A percentile compares a stretch with the other conserved stretches of the same genome.
phyloP scores from a whole-genome alignment of 1,140 invertebrate genomes.

The Radopholus similis region DNA sequence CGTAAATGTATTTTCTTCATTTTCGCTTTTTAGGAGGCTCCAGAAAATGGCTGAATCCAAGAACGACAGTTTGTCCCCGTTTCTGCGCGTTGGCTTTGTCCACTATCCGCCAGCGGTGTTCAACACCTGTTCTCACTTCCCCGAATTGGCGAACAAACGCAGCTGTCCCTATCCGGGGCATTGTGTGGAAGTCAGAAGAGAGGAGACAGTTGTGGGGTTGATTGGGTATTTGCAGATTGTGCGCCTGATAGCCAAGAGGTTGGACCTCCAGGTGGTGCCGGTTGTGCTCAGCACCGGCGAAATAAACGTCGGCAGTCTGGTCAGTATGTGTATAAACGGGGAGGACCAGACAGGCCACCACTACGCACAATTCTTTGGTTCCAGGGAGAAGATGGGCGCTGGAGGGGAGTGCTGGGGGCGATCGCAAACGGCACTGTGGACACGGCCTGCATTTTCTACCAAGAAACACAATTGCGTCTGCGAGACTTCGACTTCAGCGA shows the following conservation, averaged over 20 bases:
- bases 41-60: no score
- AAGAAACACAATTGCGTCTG: constrained; percentile 18
- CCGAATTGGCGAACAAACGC: not conserved
- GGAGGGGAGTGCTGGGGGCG: no score
- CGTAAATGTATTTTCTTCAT: no score
- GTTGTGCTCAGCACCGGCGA: constrained; percentile 19
- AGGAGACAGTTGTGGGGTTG: no score
- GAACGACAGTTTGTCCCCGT: no score
- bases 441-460: constrained; percentile 35
- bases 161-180: constrained; percentile 37
- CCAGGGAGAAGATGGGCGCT: no score
- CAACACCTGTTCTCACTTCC: not conserved
- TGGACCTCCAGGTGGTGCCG: constrained; percentile 31
- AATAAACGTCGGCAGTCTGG: constrained; percentile 24
- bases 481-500: constrained; percentile 31
- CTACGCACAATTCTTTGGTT: no score
- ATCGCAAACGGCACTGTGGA: constrained; percentile 17
- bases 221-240: constrained; percentile 30
- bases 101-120: not conserved
- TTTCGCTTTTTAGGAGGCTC: no score
- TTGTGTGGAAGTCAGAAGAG: constrained; percentile 36
- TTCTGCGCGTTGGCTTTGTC: not conserved
- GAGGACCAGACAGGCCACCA: no score
- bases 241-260: constrained; percentile 24
- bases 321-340: no score